phyloP scores from a whole-genome alignment of 2,888 invertebrate species.

The Rhyacophila evoluta region DNA sequence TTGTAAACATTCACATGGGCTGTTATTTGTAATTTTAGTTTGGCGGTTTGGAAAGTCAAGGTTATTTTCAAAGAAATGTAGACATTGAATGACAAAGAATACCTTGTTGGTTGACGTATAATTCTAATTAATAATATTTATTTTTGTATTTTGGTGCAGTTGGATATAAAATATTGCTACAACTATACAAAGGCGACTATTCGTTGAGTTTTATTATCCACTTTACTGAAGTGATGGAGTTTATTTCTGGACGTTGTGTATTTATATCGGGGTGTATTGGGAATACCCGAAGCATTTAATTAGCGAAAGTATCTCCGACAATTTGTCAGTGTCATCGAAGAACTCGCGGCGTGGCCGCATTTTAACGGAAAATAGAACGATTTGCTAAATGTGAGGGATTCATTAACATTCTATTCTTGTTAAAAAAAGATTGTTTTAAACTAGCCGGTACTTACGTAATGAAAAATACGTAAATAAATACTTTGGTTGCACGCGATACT shows the following conservation, averaged over 20 bases:
- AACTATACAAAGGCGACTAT: not conserved
- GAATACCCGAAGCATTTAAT: constrained; percentile 39
- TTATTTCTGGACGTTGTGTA: constrained; percentile 9
- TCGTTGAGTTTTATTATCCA: not conserved
- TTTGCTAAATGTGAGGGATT: constrained; percentile 4
- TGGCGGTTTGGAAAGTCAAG: no score
- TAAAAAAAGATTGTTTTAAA: not conserved
- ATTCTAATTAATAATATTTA: no score
- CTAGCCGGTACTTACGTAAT: not conserved
- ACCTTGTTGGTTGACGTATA: no score
- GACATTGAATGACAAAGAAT: no score
- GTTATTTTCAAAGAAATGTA: no score
- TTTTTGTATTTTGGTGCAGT: no score
- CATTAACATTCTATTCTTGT: not conserved
- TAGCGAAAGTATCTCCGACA: constrained; percentile 38
- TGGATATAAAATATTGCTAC: not conserved
- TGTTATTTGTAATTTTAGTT: no score
- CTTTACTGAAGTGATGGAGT: not conserved
- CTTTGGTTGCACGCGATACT: no score
- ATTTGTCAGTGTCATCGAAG: constrained; percentile 46
- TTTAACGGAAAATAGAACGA: not conserved
- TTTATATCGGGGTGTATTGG: constrained; percentile 1
- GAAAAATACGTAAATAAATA: no score
- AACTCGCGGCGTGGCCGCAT: not conserved
- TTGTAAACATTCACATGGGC: no score